Evolutionary conservation across 2,888 invertebrate species (phyloP).

Genomic region (Archaeoteleia sp.): DNA sequence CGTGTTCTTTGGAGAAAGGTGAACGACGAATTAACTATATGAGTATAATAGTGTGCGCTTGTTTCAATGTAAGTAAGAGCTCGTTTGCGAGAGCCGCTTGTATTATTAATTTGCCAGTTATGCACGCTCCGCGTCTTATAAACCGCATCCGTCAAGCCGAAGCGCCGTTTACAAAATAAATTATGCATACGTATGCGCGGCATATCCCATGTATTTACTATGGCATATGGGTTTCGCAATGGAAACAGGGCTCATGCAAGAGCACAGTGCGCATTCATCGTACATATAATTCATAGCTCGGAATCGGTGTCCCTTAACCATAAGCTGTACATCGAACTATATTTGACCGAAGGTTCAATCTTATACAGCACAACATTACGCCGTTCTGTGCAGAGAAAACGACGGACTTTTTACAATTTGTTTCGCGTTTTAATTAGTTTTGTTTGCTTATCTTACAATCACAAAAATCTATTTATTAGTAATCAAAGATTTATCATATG

Average conservation of each 20-base stretch:
- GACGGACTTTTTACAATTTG: too few species aligned
- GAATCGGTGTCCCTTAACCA: slow-evolving; percentile 8
- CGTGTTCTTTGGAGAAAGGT: slow-evolving; percentile 12
- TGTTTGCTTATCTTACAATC: too few species aligned
- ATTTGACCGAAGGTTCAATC: background rate
- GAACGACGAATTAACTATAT: slow-evolving; percentile 9
- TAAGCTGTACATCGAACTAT: slow-evolving; percentile 8
- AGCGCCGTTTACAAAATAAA: slow-evolving; percentile 13
- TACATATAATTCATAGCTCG: slow-evolving; percentile 6
- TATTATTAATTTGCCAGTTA: slow-evolving; percentile 16
- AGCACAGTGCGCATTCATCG: slow-evolving; percentile 8
- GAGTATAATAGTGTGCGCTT: slow-evolving; percentile 7
- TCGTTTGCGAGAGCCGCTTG: slow-evolving; percentile 16
- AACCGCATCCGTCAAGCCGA: slow-evolving; percentile 12
- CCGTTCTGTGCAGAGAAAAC: too few species aligned
- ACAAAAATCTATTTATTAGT: too few species aligned
- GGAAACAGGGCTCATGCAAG: slow-evolving; percentile 1
- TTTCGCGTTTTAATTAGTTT: too few species aligned
- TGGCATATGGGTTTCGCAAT: slow-evolving; percentile 6
- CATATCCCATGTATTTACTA: slow-evolving; percentile 10
- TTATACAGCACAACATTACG: too few species aligned
- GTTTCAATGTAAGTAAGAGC: slow-evolving; percentile 13
- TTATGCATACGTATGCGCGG: slow-evolving; percentile 6
- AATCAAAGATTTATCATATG: too few species aligned
- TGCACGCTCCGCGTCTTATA: slow-evolving; percentile 14